These are phyloP conservation scores for Rhyzopertha dominica DNA, from an alignment of 1,140 invertebrate species.

Conservation along the genomic window DNA sequence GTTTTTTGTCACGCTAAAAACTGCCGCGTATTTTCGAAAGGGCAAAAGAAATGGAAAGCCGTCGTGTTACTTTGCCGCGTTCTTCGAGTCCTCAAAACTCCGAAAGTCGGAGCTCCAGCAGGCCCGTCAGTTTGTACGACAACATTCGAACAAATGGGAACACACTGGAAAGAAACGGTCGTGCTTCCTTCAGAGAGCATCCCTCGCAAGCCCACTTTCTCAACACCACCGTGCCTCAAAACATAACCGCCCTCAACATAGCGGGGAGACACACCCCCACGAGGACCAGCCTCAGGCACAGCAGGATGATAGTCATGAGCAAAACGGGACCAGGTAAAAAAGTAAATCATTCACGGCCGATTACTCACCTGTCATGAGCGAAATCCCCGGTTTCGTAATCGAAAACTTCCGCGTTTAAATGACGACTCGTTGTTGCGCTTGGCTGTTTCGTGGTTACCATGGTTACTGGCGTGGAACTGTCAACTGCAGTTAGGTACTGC, in stretches of 20 bases:
- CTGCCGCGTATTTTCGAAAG: no score
- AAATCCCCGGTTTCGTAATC: no score
- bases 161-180: slow-evolving; percentile 8
- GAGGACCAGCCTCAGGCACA: slow-evolving; percentile 64
- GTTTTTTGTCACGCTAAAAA: no score
- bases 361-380: no score
- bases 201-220: slow-evolving; percentile 41
- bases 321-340: slow-evolving; percentile 33
- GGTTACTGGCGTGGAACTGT: no score
- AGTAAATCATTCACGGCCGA: slow-evolving; percentile 12
- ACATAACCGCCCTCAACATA: slow-evolving; percentile 57
- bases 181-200: slow-evolving; percentile 10
- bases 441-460: no score
- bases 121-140: slow-evolving; percentile 24
- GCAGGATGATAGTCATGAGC: slow-evolving; percentile 64
- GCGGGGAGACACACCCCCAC: slow-evolving; percentile 62
- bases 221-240: slow-evolving; percentile 65
- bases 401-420: no score
- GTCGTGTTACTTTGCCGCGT: no score
- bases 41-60: no score
- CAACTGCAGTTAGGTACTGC: no score
- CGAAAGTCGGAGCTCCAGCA: slow-evolving; percentile 7
- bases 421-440: no score
- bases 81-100: not conserved
- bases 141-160: slow-evolving; percentile 20